Evolutionary conservation across 2,888 invertebrate species (phyloP).

Genomic region (Invenusta paracnida): DNA sequence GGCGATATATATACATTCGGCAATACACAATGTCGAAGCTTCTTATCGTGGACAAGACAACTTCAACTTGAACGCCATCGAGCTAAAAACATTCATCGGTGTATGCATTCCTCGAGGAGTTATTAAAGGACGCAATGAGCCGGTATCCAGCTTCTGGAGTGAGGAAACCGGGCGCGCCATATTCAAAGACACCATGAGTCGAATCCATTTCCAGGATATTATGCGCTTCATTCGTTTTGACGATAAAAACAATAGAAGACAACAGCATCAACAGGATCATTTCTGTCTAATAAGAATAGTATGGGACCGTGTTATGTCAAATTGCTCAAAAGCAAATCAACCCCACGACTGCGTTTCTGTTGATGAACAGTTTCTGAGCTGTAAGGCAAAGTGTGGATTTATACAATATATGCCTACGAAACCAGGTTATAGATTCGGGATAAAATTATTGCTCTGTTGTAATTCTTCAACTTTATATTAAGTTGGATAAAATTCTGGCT

Average conservation of each 20-base stretch:
- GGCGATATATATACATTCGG: too few species aligned
- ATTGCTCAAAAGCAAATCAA: conserved; percentile 27
- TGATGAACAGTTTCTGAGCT: conserved; percentile 17
- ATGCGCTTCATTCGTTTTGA: conserved; percentile 25
- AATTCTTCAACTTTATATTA: conserved; percentile 20
- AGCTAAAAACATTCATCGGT: neutral
- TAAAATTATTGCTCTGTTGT: neutral
- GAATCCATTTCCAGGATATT: conserved; percentile 4
- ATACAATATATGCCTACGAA: conserved; percentile 33
- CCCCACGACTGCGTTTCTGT: neutral
- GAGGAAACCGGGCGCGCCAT: conserved; percentile 20
- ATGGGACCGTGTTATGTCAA: conserved; percentile 16
- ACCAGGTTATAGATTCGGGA: conserved; percentile 27
- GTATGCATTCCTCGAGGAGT: neutral
- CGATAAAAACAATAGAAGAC: conserved; percentile 26
- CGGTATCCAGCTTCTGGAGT: conserved; percentile 17
- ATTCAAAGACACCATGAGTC: conserved; percentile 4
- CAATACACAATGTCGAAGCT: too few species aligned
- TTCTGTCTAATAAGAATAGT: neutral
- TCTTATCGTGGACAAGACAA: neutral
- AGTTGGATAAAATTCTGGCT: conserved; percentile 25
- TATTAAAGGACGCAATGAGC: neutral
- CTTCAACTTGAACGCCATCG: neutral
- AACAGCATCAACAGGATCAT: neutral
- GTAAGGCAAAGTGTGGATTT: neutral